A percentile compares a stretch with the other conserved stretches of the same genome.
Evolutionary conservation across 2,113 vertebrate species (phyloP).

Genomic region (Labrus mixtus): DNA sequence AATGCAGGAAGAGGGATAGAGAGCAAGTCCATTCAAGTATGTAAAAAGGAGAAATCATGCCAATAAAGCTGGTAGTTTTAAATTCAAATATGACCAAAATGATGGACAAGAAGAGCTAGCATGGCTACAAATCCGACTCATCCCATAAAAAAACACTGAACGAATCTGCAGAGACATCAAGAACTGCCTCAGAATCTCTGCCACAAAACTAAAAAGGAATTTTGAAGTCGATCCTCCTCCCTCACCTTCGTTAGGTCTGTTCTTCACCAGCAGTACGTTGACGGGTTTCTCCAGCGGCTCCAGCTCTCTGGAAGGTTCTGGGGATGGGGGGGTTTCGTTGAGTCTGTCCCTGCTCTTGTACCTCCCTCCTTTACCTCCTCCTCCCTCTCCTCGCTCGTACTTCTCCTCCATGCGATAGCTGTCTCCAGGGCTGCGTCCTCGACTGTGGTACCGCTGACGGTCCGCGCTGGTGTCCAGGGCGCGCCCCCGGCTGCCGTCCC

Average conservation of each 20-base stretch:
- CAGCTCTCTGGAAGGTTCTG: constrained; percentile 61
- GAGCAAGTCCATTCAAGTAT: too few relatives aligned
- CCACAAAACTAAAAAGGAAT: too few relatives aligned
- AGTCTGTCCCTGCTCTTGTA: constrained; percentile 84
- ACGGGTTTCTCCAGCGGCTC: constrained; percentile 84
- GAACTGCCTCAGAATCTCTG: too few relatives aligned
- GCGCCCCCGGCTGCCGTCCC: constrained; percentile 82
- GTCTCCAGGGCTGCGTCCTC: constrained; percentile 80
- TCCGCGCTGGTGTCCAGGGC: constrained; percentile 76
- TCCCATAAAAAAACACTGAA: too few relatives aligned
- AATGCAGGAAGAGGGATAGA: too few relatives aligned
- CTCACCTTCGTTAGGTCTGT: constrained; percentile 90
- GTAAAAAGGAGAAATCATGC: too few relatives aligned
- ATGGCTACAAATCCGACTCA: too few relatives aligned
- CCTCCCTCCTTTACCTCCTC: constrained; percentile 55
- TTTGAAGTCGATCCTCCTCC: too few relatives aligned
- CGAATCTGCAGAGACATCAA: too few relatives aligned
- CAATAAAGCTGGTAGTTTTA: too few relatives aligned
- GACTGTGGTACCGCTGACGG: constrained; percentile 78
- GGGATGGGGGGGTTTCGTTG: constrained; percentile 65
- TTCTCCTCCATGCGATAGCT: constrained; percentile 54
- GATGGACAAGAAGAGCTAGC: too few relatives aligned
- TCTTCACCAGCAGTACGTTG: constrained; percentile 91
- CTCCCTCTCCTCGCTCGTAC: constrained; percentile 56
- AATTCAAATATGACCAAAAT: too few relatives aligned